Percentiles rank a stretch among this genome's conserved stretches.
Evolutionary conservation across 2,888 invertebrate species (phyloP).

Genomic region (Bhutanitis thaidina): DNA sequence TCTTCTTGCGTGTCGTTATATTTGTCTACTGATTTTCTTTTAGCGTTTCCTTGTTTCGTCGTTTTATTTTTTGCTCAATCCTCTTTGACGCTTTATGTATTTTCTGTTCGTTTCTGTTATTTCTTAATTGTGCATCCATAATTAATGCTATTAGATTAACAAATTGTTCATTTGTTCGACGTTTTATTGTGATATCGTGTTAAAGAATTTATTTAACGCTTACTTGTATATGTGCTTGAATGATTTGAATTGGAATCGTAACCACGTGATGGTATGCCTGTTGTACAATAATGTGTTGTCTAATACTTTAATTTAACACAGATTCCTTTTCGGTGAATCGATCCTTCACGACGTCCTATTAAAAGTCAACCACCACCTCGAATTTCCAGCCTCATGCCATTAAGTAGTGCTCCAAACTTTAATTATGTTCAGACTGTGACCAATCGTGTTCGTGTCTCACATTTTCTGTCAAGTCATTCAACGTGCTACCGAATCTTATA

Average conservation of each 20-base stretch:
- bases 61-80: slow-evolving; percentile 23
- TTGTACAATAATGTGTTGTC: slow-evolving; percentile 27
- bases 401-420: slow-evolving; percentile 78
- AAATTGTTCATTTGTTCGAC: slow-evolving; percentile 31
- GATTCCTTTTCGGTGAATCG: slow-evolving; percentile 61
- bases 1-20: slow-evolving; percentile 26
- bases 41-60: slow-evolving; percentile 27
- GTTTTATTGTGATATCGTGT: slow-evolving; percentile 27
- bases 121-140: slow-evolving; percentile 33
- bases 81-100: slow-evolving; percentile 29
- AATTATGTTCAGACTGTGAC: slow-evolving; percentile 79
- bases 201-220: slow-evolving; percentile 16
- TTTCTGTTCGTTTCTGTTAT: slow-evolving; percentile 32
- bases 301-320: slow-evolving; percentile 55
- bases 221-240: slow-evolving; percentile 8
- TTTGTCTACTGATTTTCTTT: slow-evolving; percentile 31
- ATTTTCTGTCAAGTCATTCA: slow-evolving; percentile 75
- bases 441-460: slow-evolving; percentile 78
- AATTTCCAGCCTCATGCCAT: slow-evolving; percentile 74
- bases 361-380: slow-evolving; percentile 75
- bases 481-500: slow-evolving; percentile 75
- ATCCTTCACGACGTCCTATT: slow-evolving; percentile 74
- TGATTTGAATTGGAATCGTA: slow-evolving; percentile 7
- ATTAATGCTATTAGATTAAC: slow-evolving; percentile 33
- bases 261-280: slow-evolving; percentile 29